Evolutionary conservation across 2,888 invertebrate genomes (phyloP).

Genomic region (Syrphus vitripennis): DNA sequence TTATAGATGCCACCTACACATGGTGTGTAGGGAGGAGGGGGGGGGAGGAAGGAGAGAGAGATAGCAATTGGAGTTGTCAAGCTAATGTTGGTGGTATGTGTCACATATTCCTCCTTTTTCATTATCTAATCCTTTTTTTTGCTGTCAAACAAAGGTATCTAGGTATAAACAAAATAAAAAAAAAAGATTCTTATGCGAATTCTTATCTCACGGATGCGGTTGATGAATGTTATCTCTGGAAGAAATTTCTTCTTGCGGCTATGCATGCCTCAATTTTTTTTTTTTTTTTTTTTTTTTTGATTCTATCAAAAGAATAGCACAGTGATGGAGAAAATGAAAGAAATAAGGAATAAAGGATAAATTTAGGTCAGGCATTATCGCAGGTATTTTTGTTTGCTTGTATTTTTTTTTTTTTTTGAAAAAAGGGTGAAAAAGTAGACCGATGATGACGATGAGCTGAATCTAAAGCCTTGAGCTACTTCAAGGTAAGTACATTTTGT

Average conservation of each 20-base stretch:
- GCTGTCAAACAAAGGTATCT: conserved; percentile 52
- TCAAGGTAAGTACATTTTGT: conserved; percentile 21
- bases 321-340: conserved; percentile 30
- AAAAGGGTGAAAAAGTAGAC: conserved; percentile 42
- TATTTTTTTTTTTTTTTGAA: neutral
- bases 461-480: conserved; percentile 65
- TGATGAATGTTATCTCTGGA: conserved; percentile 66
- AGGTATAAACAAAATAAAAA: neutral
- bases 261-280: conserved; percentile 43
- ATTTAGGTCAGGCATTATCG: conserved; percentile 69
- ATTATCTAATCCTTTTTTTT: neutral
- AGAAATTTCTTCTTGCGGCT: conserved; percentile 48
- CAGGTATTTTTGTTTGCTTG: conserved; percentile 9
- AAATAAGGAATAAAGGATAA: conserved; percentile 44
- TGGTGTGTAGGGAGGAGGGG: neutral
- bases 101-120: neutral
- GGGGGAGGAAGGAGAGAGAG: neutral
- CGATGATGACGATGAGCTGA: conserved; percentile 48
- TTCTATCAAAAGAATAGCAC: conserved; percentile 21
- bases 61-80: conserved; percentile 47
- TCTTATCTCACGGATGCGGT: conserved; percentile 51
- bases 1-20: neutral
- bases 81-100: conserved; percentile 46
- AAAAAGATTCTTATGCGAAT: conserved; percentile 30
- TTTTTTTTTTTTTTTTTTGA: neutral